Evolutionary conservation across 2,888 invertebrate species (phyloP).

Genomic region (Automeris io): DNA sequence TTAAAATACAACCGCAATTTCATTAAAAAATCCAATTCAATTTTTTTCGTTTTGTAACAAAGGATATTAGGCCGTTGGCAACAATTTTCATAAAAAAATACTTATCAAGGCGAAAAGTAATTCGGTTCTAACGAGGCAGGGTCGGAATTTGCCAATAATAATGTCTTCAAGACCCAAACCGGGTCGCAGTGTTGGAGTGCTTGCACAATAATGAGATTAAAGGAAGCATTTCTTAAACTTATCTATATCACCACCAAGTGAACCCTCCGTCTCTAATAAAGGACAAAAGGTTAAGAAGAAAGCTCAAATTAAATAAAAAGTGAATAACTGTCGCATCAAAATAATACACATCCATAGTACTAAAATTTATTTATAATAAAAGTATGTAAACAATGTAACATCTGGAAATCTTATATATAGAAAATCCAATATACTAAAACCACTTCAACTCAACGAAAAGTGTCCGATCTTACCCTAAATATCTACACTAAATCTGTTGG

Average conservation of each 20-base stretch:
- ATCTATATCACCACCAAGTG: slow-evolving; percentile 37
- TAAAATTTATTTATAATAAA: too few species aligned
- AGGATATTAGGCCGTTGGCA: slow-evolving; percentile 18
- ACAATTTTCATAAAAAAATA: slow-evolving; percentile 29
- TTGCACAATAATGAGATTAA: slow-evolving; percentile 47
- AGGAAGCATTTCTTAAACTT: slow-evolving; percentile 45
- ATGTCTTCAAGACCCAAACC: slow-evolving; percentile 25
- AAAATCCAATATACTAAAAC: too few species aligned
- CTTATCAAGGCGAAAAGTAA: slow-evolving; percentile 28
- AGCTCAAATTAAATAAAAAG: slow-evolving; percentile 52
- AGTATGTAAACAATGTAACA: too few species aligned
- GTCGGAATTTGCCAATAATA: slow-evolving; percentile 28
- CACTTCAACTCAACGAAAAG: too few species aligned
- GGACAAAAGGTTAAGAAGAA: slow-evolving; percentile 40
- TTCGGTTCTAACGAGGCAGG: slow-evolving; percentile 24
- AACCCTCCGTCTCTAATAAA: slow-evolving; percentile 39
- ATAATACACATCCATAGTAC: too few species aligned
- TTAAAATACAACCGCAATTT: slow-evolving; percentile 19
- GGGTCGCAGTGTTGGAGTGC: slow-evolving; percentile 27
- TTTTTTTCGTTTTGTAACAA: slow-evolving; percentile 21
- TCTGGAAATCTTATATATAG: too few species aligned
- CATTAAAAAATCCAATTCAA: slow-evolving; percentile 26
- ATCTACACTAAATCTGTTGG: too few species aligned
- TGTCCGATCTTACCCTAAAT: too few species aligned
- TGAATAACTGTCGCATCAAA: too few species aligned